Conservation (phyloP, 1,140 invertebrate genomes). For the Drosophila neocordata region DNA sequence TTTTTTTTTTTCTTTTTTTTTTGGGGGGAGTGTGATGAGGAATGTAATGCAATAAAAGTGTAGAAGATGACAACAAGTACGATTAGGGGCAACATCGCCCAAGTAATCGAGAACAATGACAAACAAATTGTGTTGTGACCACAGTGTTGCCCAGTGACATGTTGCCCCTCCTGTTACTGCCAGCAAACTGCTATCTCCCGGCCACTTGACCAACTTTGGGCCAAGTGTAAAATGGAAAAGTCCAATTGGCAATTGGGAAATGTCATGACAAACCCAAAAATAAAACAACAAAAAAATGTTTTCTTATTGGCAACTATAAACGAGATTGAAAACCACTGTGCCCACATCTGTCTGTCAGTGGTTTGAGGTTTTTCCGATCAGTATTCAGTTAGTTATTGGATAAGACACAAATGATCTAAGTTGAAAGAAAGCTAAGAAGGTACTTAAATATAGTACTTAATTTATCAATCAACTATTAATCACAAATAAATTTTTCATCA, state of each 20-base stretch:
- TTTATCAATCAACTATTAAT: no score
- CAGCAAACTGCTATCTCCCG: background rate
- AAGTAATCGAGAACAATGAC: conserved; percentile 56
- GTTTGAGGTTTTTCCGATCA: background rate
- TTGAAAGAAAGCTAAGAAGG: no score
- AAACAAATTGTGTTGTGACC: conserved; percentile 72
- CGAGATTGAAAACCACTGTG: background rate
- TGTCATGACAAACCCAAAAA: conserved; percentile 24
- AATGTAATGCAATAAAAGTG: conserved; percentile 68
- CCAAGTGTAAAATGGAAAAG: conserved; percentile 40
- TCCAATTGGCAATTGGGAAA: conserved; percentile 50
- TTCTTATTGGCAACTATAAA: background rate
- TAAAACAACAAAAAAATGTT: conserved; percentile 1
- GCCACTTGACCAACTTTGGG: conserved; percentile 39
- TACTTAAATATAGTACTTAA: no score
- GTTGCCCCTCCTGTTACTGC: conserved; percentile 1
- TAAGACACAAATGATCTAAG: no score
- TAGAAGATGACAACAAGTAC: conserved; percentile 37
- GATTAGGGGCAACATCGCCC: conserved; percentile 21
- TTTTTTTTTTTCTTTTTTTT: background rate
- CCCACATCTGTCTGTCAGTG: background rate
- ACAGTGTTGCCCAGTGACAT: conserved; percentile 43
- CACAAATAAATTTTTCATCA: no score
- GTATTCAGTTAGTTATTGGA: no score
- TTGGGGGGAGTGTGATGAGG: background rate